Base-by-base conservation (phyloP, 2,888 invertebrate genomes). In the Charanyca ferruginea region DNA sequence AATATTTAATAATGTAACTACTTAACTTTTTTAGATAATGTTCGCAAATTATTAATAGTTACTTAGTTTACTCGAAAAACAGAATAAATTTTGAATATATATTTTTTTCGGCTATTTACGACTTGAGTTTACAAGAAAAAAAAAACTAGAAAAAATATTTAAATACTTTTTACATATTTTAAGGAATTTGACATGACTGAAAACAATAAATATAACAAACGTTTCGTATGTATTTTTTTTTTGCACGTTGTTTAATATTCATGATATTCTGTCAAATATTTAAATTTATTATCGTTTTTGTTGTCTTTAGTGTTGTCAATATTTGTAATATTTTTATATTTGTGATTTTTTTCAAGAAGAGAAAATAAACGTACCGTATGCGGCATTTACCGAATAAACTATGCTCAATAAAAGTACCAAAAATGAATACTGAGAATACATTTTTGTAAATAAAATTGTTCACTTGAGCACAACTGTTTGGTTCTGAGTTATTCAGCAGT, bases 401-500 rank as follows among this genome's bases (percentile, higher is more conserved):
- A 73, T 45, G 52, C 58, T 49, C 1, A 77, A 49, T 44, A 53
- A 35, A 51, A 66, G 41, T 45, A 81, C 64, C 16, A 73, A 64
- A 51, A 53, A 59, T 25, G 51, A 68, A 65, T 58, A 52, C 16
- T 8, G 51, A 22, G 49, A 64, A 73, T 54, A 54, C 80, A 81
- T 81, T 66, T 65, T 77, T 5, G 1, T 23, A 60, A 62, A 22
- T 58, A 16, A 44, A 52, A 59, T 57, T 61, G 28, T 44, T 44
- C 20, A 49, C 65, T 63, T 62, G 54, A 45, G 67, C 83, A 82
- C 81, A 67, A 74, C 81, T 69, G 71, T 68, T 8, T 66, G 47
- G 32, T 60, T 44, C 51, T 18, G 49, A 51, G 60, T 47, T 66
- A 44, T 57, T 66, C 63, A 22, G 35, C 44, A 44, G 47, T 65